phyloP scores from a whole-genome alignment of 2,888 invertebrate genomes.

The Scaptomyza flava region DNA sequence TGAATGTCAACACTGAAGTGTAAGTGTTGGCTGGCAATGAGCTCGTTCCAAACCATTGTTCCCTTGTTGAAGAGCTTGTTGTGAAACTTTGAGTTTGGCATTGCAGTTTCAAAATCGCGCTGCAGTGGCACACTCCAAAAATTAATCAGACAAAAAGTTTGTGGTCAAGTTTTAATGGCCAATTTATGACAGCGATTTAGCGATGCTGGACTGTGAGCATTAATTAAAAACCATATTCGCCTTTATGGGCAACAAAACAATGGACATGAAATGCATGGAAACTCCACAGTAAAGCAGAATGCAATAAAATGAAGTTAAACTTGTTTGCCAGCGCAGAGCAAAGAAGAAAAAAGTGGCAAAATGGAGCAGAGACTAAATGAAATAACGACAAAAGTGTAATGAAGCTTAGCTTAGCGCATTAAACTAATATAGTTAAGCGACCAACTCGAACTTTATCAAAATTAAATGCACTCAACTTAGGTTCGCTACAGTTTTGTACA shows the following conservation, averaged over 20 bases:
- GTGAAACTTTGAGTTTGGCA: slow-evolving; percentile 30
- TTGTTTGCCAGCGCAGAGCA: slow-evolving; percentile 2
- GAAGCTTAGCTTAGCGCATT: slow-evolving; percentile 1
- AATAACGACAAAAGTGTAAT: slow-evolving; percentile 5
- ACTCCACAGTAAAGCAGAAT: not conserved
- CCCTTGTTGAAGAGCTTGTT: slow-evolving; percentile 3
- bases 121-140: slow-evolving; percentile 28
- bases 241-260: slow-evolving; percentile 13
- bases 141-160: slow-evolving; percentile 63
- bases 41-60: slow-evolving; percentile 14
- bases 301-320: slow-evolving; percentile 10
- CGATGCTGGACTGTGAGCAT: not conserved
- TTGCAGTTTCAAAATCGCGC: slow-evolving; percentile 38
- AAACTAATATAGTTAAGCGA: slow-evolving; percentile 18
- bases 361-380: not conserved
- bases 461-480: slow-evolving; percentile 55
- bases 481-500: slow-evolving; percentile 29
- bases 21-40: slow-evolving; percentile 31
- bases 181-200: slow-evolving; percentile 57
- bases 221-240: slow-evolving; percentile 41
- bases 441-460: slow-evolving; percentile 16
- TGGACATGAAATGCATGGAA: not conserved
- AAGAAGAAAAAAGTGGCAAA: slow-evolving; percentile 28
- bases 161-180: slow-evolving; percentile 58
- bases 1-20: slow-evolving; percentile 72